These are phyloP conservation scores for Malurus alboscapulatus DNA, from an alignment of 2,113 vertebrate species.

Conservation along the genomic window DNA sequence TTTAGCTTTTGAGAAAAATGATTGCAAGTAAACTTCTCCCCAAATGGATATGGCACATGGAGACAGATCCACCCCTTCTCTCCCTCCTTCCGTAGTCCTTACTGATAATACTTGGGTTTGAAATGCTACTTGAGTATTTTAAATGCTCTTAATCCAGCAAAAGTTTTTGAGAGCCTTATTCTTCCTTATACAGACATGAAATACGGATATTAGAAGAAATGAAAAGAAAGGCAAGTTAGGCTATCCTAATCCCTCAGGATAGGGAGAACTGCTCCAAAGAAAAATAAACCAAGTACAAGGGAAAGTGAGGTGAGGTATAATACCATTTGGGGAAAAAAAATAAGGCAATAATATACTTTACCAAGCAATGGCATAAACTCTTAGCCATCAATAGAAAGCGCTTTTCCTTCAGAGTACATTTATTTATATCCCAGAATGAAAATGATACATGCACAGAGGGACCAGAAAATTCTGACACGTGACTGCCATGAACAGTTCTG, in stretches of 20 bases:
- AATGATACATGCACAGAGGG: not conserved
- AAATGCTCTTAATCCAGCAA: not conserved
- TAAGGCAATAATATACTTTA: conserved; percentile 15
- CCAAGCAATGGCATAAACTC: not conserved
- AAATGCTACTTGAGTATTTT: not conserved
- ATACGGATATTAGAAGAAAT: conserved; percentile 71
- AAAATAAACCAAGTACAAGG: conserved; percentile 42
- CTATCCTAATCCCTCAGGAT: conserved; percentile 66
- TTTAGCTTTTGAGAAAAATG: not conserved
- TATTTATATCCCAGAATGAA: not conserved
- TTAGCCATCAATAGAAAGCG: not conserved
- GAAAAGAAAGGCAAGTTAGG: conserved; percentile 67
- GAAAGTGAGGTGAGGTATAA: conserved; percentile 1
- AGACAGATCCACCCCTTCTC: not conserved
- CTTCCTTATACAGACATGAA: not conserved
- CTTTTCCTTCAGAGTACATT: not conserved
- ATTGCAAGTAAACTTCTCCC: not conserved
- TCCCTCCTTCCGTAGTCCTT: not conserved
- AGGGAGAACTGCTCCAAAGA: conserved; percentile 51
- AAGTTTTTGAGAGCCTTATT: not conserved
- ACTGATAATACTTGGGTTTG: not conserved
- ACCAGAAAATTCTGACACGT: not conserved
- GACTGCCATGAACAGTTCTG: not conserved
- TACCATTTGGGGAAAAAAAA: not conserved
- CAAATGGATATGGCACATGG: not conserved